A percentile compares a stretch with the other conserved stretches of the same genome.
Conservation (phyloP, 2,888 invertebrate species). For the Campaea margaritaria region DNA sequence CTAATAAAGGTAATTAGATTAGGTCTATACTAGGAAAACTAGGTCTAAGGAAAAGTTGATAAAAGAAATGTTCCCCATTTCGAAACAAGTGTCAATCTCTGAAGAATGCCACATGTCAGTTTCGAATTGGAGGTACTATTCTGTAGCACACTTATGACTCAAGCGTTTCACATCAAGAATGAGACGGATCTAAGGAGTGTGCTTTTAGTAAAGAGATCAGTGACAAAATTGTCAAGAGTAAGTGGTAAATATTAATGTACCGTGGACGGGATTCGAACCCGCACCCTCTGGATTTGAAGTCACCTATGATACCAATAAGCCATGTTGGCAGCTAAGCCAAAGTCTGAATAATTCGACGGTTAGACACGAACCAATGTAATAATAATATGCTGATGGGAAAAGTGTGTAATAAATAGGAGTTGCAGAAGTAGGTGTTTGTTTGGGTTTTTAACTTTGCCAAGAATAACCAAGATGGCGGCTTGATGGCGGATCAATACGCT, state of each 20-base stretch:
- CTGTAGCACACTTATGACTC: slow-evolving; percentile 84
- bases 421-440: not conserved
- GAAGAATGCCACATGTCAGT: slow-evolving; percentile 63
- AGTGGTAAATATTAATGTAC: not conserved
- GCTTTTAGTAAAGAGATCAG: slow-evolving; percentile 36
- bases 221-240: not conserved
- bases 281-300: slow-evolving; percentile 28
- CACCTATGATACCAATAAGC: not conserved
- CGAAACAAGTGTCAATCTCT: slow-evolving; percentile 62
- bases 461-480: slow-evolving; percentile 42
- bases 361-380: not conserved
- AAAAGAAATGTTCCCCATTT: slow-evolving; percentile 74
- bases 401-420: not conserved
- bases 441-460: not conserved
- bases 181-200: slow-evolving; percentile 85
- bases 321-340: not conserved
- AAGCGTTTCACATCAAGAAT: slow-evolving; percentile 79
- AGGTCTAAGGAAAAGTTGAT: too few species aligned
- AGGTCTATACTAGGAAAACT: too few species aligned
- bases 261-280: slow-evolving; percentile 31
- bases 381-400: not conserved
- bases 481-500: not conserved
- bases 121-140: slow-evolving; percentile 75
- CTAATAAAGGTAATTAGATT: too few species aligned
- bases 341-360: slow-evolving; percentile 2